Evolutionary conservation across 2,113 vertebrate genomes (phyloP).

Genomic region (Emberiza fucata): DNA sequence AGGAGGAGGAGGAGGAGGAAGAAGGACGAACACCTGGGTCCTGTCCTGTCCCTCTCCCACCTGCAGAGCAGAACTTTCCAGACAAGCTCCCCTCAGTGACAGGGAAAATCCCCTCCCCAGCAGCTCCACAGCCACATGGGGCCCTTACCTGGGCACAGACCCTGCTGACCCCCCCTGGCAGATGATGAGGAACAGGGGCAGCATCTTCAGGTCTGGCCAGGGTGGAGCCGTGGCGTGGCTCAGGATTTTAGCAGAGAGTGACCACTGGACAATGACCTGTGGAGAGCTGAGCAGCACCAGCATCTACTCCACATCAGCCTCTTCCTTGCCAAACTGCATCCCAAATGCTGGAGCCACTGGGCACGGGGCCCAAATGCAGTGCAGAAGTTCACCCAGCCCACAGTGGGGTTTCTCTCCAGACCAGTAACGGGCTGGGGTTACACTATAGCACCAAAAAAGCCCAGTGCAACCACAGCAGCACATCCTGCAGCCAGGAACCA

Average conservation of each 20-base stretch:
- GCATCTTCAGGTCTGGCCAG: conserved; percentile 89
- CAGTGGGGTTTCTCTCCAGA: neutral
- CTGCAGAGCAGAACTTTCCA: neutral
- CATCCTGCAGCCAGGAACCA: neutral
- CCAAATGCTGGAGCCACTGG: neutral
- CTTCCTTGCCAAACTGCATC: neutral
- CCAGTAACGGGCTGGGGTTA: neutral
- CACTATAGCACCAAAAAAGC: neutral
- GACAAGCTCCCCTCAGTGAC: too few species aligned
- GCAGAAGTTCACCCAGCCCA: neutral
- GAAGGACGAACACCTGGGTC: too few species aligned
- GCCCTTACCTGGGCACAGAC: conserved; percentile 87
- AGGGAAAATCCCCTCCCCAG: neutral
- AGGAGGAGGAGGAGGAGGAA: fast-evolving
- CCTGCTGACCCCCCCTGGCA: conserved; percentile 94
- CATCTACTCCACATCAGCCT: neutral
- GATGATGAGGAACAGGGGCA: conserved; percentile 84
- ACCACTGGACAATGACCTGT: conserved; percentile 89
- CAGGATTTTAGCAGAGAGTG: conserved; percentile 87
- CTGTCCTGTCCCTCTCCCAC: neutral
- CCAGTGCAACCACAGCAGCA: neutral
- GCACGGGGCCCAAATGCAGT: fast-evolving
- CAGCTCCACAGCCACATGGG: fast-evolving
- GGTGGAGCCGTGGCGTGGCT: conserved; percentile 90
- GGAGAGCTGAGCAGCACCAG: neutral